A percentile compares a stretch with the other conserved stretches of the same genome.
These are phyloP conservation scores for Sorex maritimensis DNA, from an alignment of 2,797 vertebrate genomes.

Conservation along the genomic window DNA sequence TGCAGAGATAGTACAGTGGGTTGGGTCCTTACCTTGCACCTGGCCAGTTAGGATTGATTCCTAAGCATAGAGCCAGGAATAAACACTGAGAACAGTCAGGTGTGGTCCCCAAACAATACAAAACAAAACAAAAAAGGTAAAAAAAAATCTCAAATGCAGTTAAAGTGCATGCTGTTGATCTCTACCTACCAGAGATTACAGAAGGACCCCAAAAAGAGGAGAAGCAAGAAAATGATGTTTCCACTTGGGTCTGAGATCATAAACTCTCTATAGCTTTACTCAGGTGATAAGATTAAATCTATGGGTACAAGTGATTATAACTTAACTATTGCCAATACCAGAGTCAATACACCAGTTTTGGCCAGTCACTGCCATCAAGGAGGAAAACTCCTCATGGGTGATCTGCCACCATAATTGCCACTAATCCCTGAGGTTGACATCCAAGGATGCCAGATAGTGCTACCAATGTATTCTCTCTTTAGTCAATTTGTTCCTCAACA, in stretches of 20 bases:
- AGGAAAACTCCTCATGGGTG: neutral
- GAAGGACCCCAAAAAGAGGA: neutral
- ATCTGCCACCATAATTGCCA: neutral
- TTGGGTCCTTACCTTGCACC: too few relatives aligned
- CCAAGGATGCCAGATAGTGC: neutral
- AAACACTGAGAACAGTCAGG: too few relatives aligned
- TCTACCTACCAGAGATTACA: conserved; percentile 3
- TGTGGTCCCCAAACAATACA: too few relatives aligned
- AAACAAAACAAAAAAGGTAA: too few relatives aligned
- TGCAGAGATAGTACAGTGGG: too few relatives aligned
- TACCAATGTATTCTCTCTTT: neutral
- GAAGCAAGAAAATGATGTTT: neutral
- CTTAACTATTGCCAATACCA: neutral
- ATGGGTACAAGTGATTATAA: neutral
- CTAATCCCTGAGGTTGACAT: neutral
- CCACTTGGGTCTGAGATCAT: neutral
- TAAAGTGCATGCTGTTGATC: neutral
- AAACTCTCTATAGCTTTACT: neutral
- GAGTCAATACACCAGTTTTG: neutral
- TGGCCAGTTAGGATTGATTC: too few relatives aligned
- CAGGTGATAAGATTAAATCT: neutral
- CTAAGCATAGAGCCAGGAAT: too few relatives aligned
- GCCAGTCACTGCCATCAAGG: neutral
- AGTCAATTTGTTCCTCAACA: neutral
- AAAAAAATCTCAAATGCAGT: neutral